Evolutionary conservation across 2,113 vertebrate species (phyloP), one percentile per base, ranked within the genome.

Genomic region (Sturnus vulgaris): DNA sequence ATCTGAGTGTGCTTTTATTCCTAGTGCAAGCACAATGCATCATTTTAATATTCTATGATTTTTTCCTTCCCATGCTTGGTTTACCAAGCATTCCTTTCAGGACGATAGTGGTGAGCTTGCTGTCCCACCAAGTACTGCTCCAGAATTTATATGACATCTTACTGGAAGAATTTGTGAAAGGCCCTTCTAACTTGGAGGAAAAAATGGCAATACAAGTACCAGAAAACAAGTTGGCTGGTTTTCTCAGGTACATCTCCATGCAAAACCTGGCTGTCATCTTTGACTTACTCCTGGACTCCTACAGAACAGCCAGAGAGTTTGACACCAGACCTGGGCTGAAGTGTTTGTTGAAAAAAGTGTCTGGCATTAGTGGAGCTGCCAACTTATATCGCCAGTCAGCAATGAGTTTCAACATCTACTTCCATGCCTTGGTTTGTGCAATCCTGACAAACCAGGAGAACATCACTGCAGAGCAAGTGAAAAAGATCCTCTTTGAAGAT

Each of bases 321-420:
- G 99, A 99, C 98, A 99, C 98, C 2, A 98, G 99, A 60, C 99
- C 99, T 0, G 99, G 99, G 10, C 92, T 99, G 59, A 99, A 99
- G 96, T 99, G 99, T 93, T 98, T 99, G 86, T 98, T 99, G 72
- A 99, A 99, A 98, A 99, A 99, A 88, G 99, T 99, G 93, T 99
- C 99, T 0, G 99, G 99, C 18, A 99, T 99, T 46, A 98, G 98
- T 2, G 99, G 99, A 19, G 99, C 99, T 1, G 99, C 99, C 71
- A 99, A 99, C 88, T 98, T 99, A 22, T 99, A 99, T 95, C 99
- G 99, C 31, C 99, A 99, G 96, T 99, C 99, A 0, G 99, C 99
- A 60, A 99, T 99, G 99, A 99, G 99, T 92, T 99, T 99, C 93
- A 99, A 99, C 96, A 99, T 99, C 35, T 99, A 99, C 88, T 99